A percentile compares a stretch with the other conserved stretches of the same genome.
Conservation (phyloP, 2,888 invertebrate species). For the Caenorhabditis uteleia region DNA sequence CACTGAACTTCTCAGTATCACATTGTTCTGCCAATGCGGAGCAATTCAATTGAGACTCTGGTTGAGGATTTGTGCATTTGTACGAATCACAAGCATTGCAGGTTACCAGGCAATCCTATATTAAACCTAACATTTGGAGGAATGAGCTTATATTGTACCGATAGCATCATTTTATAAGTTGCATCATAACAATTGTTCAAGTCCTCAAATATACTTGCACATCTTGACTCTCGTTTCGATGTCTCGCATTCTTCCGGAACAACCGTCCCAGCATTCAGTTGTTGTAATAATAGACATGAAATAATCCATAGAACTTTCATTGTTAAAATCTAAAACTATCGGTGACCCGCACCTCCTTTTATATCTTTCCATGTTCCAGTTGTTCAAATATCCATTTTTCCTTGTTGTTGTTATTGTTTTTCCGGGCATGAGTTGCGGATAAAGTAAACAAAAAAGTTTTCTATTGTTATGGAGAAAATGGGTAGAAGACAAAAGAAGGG, state of each 20-base stretch:
- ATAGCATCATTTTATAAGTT: slow-evolving; percentile 24
- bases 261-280: too few species aligned
- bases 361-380: too few species aligned
- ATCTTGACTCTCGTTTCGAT: slow-evolving; percentile 14
- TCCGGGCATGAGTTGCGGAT: too few species aligned
- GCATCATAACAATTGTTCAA: slow-evolving; percentile 27
- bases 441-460: too few species aligned
- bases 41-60: slow-evolving; percentile 38
- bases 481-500: too few species aligned
- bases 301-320: too few species aligned
- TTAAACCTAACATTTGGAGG: neutral
- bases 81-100: slow-evolving; percentile 44
- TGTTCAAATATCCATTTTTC: too few species aligned
- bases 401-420: too few species aligned
- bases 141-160: slow-evolving; percentile 1
- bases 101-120: slow-evolving; percentile 41
- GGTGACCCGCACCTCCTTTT: too few species aligned
- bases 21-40: slow-evolving; percentile 30
- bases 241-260: slow-evolving; percentile 18
- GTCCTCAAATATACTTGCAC: slow-evolving; percentile 35
- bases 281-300: too few species aligned
- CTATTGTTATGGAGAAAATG: too few species aligned
- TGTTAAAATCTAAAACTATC: too few species aligned
- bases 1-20: slow-evolving; percentile 22
- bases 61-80: slow-evolving; percentile 40